Evolutionary conservation across 2,888 invertebrate genomes (phyloP), one percentile per base, ranked within the genome.

Genomic region (Hedychridium roseum): DNA sequence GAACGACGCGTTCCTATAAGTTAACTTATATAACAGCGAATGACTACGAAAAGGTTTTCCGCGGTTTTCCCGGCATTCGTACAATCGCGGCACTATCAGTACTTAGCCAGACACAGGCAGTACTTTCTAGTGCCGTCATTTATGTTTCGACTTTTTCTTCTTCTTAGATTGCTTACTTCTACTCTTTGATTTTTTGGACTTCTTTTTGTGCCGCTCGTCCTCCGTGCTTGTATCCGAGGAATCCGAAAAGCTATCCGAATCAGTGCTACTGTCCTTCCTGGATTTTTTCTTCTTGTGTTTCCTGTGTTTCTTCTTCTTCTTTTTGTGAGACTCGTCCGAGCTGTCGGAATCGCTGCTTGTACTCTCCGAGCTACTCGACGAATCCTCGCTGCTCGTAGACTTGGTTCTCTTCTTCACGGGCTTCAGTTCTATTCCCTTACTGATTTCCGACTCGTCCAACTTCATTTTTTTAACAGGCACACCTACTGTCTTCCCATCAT

Each of bases 91-190:
- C 9, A 23, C 23, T 23, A 23, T 23, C 23, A 23, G 5, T 6
- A 23, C 23, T n/a, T n/a, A 23, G 9, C 5, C 5, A 23, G 9
- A 23, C 15, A 12, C 3, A 3, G 14, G 12, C 7, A 31, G 14
- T 15, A 35, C 16, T 15, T 38, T 50, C 48, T 59, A 64, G 30
- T 38, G 64, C 54, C 70, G 73, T 79, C 80, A 83, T 74, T 82
- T 83, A 61, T 83, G 83, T 64, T 85, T 86, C 1, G 85, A 83
- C 77, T 89, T 89, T 76, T 88, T 90, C 80, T 87, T 89, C 75
- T 89, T 90, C 73, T 88, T 88, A 64, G 83, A 82, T 17, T 86
- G 84, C 66, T 86, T 87, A 66, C 86, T 88, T 80, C 86, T 88
- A 75, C 86, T 86, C 65, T 86, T 86, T 57, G 84, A 85, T 71